phyloP scores from a whole-genome alignment of 2,113 vertebrate species.

The Pygoscelis antarcticus region DNA sequence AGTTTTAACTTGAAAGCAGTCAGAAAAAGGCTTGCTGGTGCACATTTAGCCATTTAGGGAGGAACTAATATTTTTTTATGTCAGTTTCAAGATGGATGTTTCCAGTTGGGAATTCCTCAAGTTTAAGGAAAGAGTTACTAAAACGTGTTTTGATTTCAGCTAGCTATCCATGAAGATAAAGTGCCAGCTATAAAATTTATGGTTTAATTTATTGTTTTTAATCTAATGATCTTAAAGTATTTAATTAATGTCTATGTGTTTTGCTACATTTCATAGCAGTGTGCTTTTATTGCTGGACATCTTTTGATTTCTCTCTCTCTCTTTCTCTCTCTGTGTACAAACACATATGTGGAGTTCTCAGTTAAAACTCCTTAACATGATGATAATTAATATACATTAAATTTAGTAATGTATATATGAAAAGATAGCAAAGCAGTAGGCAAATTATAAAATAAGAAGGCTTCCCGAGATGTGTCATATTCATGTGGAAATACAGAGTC shows the following conservation, averaged over 20 bases:
- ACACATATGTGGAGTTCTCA: background rate
- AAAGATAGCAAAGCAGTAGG: background rate
- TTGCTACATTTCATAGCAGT: background rate
- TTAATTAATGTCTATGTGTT: background rate
- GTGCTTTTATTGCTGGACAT: background rate
- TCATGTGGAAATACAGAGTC: background rate
- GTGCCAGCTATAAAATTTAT: background rate
- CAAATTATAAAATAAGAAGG: background rate
- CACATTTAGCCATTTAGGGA: background rate
- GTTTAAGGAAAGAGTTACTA: background rate
- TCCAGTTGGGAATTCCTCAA: background rate
- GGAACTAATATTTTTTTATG: background rate
- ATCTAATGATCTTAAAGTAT: background rate
- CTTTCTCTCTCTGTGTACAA: background rate
- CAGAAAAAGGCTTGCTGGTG: background rate
- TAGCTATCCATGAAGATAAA: background rate
- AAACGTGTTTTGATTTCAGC: background rate
- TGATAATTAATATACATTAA: background rate
- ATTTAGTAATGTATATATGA: background rate
- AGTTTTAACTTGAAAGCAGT: background rate
- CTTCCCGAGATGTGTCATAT: background rate
- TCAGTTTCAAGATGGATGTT: background rate
- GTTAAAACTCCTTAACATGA: background rate
- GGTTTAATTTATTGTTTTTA: background rate
- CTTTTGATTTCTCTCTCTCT: background rate